These are phyloP conservation scores for Lagopus muta DNA, from an alignment of 2,113 vertebrate genomes.

Conservation along the genomic window DNA sequence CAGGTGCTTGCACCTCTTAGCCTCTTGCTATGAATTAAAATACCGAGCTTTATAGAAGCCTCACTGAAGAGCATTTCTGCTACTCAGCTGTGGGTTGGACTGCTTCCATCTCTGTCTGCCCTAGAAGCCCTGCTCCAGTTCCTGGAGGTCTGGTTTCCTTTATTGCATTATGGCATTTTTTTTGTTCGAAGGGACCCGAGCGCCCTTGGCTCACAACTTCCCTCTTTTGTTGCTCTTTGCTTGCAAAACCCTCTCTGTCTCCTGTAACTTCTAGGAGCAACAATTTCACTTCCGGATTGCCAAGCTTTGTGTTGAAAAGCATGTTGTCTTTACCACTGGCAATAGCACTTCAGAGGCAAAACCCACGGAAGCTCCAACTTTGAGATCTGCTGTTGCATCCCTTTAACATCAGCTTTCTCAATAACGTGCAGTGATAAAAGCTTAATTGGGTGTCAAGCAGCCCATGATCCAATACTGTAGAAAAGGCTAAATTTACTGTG, in stretches of 20 bases:
- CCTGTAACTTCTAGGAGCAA: neutral
- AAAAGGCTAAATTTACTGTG: neutral
- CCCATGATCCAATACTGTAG: neutral
- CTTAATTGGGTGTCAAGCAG: neutral
- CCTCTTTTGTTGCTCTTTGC: neutral
- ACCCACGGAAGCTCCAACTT: neutral
- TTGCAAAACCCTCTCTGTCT: neutral
- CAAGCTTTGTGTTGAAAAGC: neutral
- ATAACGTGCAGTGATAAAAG: neutral
- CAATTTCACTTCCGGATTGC: neutral
- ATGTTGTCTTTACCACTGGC: neutral
- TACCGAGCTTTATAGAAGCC: neutral
- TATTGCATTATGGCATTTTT: neutral
- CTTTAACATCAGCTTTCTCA: neutral
- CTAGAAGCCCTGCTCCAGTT: neutral
- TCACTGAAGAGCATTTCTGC: neutral
- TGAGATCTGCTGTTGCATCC: neutral
- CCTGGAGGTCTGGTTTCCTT: neutral
- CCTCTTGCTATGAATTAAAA: neutral
- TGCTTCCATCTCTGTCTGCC: neutral
- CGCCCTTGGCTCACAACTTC: neutral
- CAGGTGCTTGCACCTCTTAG: neutral
- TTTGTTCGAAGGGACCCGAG: neutral
- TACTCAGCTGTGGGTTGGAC: neutral
- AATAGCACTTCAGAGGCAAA: neutral